phyloP scores from a whole-genome alignment of 2,113 vertebrate species.

The Campylomormyrus tamandua region DNA sequence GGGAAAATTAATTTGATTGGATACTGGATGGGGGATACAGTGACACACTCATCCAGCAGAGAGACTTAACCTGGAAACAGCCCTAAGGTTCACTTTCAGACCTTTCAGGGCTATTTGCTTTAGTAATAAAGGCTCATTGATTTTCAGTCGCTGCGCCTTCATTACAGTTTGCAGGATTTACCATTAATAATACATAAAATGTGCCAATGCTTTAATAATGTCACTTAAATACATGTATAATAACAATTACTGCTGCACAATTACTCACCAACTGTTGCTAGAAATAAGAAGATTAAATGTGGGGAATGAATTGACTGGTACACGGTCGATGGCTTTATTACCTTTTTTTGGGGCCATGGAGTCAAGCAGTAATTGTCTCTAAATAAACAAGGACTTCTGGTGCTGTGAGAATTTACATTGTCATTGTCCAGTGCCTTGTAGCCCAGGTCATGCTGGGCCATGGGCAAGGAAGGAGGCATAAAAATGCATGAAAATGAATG shows the following conservation, averaged over 20 bases:
- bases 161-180: not conserved
- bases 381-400: not conserved
- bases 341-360: not conserved
- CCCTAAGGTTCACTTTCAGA: not conserved
- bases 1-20: not conserved
- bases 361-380: not conserved
- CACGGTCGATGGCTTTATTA: not conserved
- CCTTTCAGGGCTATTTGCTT: not conserved
- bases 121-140: not conserved
- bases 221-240: not conserved
- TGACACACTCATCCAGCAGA: not conserved
- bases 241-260: not conserved
- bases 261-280: not conserved
- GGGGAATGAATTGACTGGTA: not conserved
- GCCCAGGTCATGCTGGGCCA: not conserved
- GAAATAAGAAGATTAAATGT: not conserved
- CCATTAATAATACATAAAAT: not conserved
- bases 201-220: not conserved
- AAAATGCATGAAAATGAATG: not conserved
- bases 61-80: not conserved
- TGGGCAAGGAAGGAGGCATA: not conserved
- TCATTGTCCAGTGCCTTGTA: not conserved
- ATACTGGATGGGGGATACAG: not conserved
- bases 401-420: not conserved
- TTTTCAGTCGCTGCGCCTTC: not conserved